Conservation (phyloP, 2,888 invertebrate species). For the Acrobasis suavella region DNA sequence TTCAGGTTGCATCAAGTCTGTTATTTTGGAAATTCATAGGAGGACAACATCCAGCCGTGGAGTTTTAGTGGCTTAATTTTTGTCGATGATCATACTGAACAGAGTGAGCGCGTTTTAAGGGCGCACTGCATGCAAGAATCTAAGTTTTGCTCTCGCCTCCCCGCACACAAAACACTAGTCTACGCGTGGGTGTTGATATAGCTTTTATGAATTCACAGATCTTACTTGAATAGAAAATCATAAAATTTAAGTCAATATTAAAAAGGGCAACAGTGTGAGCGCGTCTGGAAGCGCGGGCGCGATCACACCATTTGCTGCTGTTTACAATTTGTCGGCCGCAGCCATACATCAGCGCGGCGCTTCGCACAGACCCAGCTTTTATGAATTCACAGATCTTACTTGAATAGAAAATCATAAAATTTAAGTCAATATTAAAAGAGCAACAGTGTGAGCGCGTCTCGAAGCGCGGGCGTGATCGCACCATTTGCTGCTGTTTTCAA, state of each 20-base stretch:
- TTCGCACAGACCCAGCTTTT: slow-evolving; percentile 67
- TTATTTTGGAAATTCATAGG: too few relatives aligned
- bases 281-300: slow-evolving; percentile 37
- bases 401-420: slow-evolving; percentile 57
- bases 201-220: slow-evolving; percentile 76
- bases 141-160: too few relatives aligned
- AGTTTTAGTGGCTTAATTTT: too few relatives aligned
- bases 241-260: neutral
- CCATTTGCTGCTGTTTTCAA: slow-evolving; percentile 77
- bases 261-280: slow-evolving; percentile 45
- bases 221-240: slow-evolving; percentile 41
- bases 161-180: too few relatives aligned
- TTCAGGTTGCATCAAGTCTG: too few relatives aligned
- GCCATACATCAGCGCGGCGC: slow-evolving; percentile 71
- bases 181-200: too few relatives aligned
- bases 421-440: slow-evolving; percentile 39
- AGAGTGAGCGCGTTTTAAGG: slow-evolving; percentile 46
- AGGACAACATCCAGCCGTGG: too few relatives aligned
- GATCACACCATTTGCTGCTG: slow-evolving; percentile 67
- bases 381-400: too few relatives aligned
- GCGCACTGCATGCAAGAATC: too few relatives aligned
- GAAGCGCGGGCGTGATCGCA: slow-evolving; percentile 53
- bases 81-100: slow-evolving; percentile 21
- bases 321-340: slow-evolving; percentile 43
- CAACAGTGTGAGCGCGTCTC: slow-evolving; percentile 47